Base-by-base conservation (phyloP, 2,113 vertebrate genomes). In the Corapipo altera region DNA sequence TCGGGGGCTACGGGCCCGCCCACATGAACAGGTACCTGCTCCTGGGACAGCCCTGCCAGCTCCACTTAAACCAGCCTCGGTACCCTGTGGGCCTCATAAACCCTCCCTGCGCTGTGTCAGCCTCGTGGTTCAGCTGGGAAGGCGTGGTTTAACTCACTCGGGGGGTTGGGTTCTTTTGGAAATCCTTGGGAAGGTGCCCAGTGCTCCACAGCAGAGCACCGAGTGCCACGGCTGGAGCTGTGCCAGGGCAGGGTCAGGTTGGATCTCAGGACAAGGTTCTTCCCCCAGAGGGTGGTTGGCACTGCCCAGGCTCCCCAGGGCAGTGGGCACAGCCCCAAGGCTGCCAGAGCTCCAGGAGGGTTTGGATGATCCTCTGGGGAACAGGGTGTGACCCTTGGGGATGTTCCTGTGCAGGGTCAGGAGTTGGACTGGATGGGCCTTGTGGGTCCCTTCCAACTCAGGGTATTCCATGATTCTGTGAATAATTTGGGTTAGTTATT, bases 1-100 rank as follows among this genome's bases (percentile, higher is more conserved):
- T 99, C 9, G 99, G 99, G 22, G 99, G 99, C 2, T 99, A 99
- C 3, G 99, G 99, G 3, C 99, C 99, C 10, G 99, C 99, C 20
- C 99, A 99, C 67, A 99, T 99, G 99, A 99, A 99, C 98, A 99
- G 99, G 99, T 99, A 35, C 51, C 51, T 15, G 49, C 49, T 11
- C 39, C 37, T 12, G 39, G 39, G 39, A 12, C 39, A 39, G 39
- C 39, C 39, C 39, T 39, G 39, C 39, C 39, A 39, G 39, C 39
- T 39, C 39, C 39, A 12, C 39, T 12, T 12, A 12, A 39, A 39
- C 39, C 39, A 39, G 11, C 39, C 39, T 39, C 39, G 5, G 11
- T 39, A 5, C 39, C 39, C 39, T 39, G 7, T 8, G 49, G 49
- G 49, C 24, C 4, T 15, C 24, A 8, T 4, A 8, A 24, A 49